Percentiles rank a stretch among this genome's conserved stretches.
Conservation (phyloP, 53 echinoderm and acorn worm genomes). For the Actinopyga echinites region DNA sequence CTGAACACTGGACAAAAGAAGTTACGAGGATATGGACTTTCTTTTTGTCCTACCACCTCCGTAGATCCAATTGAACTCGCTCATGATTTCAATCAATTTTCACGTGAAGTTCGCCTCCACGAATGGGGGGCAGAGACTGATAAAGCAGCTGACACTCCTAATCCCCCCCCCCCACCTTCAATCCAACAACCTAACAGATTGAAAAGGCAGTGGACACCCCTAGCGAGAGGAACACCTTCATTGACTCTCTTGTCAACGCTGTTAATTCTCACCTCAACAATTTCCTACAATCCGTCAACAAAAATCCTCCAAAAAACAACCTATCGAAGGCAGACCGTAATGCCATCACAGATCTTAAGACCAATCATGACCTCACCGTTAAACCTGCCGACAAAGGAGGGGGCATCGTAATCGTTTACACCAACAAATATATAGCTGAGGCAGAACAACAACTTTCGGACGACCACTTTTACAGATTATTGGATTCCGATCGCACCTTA, state of each 20-base stretch:
- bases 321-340: background rate
- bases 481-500: background rate
- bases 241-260: background rate
- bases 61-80: too few species aligned
- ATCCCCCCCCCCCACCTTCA: too few species aligned
- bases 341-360: background rate
- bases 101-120: too few species aligned
- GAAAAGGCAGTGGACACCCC: background rate
- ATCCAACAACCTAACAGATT: background rate
- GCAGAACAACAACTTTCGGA: slow-evolving; percentile 19
- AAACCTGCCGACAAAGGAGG: slow-evolving; percentile 34
- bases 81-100: too few species aligned
- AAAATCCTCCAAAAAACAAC: background rate
- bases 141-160: too few species aligned
- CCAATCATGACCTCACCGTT: background rate
- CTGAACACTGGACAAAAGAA: too few species aligned
- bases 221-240: background rate
- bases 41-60: too few species aligned
- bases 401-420: background rate
- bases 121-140: too few species aligned
- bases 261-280: background rate
- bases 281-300: background rate
- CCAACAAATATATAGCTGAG: background rate
- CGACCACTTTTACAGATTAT: background rate
- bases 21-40: too few species aligned